Percentiles rank a stretch among this genome's conserved stretches.
These are phyloP conservation scores for Callyntrura sp. DNA, from an alignment of 2,888 invertebrate genomes.

Conservation along the genomic window DNA sequence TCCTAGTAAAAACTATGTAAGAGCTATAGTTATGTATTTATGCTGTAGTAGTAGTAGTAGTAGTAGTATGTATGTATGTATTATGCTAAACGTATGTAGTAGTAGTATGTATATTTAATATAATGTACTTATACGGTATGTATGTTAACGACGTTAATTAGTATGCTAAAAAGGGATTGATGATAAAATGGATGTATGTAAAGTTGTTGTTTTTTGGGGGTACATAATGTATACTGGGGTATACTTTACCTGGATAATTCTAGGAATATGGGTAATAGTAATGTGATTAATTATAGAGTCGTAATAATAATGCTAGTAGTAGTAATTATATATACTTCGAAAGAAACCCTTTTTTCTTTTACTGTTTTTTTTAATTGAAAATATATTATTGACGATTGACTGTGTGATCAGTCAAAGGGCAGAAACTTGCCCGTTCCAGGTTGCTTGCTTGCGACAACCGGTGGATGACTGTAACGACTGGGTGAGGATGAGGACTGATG, in stretches of 20 bases:
- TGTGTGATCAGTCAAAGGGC: conserved; percentile 79
- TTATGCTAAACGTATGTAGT: neutral
- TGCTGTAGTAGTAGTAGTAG: too few relatives aligned
- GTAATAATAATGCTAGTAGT: conserved; percentile 31
- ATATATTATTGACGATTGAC: conserved; percentile 41
- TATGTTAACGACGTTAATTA: too few relatives aligned
- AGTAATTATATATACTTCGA: conserved; percentile 71
- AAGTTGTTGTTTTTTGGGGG: neutral
- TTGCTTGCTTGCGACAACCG: conserved; percentile 73
- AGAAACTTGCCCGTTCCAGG: conserved; percentile 81
- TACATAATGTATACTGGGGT: conserved; percentile 26
- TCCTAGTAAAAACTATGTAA: neutral
- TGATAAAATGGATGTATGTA: conserved; percentile 17
- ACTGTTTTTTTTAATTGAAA: conserved; percentile 11
- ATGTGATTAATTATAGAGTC: conserved; percentile 15
- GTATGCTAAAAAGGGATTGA: conserved; percentile 21
- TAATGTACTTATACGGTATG: conserved; percentile 4
- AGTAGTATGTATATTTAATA: neutral
- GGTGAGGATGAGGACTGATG: conserved; percentile 57
- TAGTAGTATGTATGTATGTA: conserved; percentile 30
- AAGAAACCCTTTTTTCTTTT: conserved; percentile 33
- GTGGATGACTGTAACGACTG: conserved; percentile 80
- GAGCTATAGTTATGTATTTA: conserved; percentile 19
- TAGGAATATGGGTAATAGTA: neutral
- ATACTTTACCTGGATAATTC: conserved; percentile 13